Conservation (phyloP, 2,888 invertebrate species). For the Xanthostigma xanthostigma region DNA sequence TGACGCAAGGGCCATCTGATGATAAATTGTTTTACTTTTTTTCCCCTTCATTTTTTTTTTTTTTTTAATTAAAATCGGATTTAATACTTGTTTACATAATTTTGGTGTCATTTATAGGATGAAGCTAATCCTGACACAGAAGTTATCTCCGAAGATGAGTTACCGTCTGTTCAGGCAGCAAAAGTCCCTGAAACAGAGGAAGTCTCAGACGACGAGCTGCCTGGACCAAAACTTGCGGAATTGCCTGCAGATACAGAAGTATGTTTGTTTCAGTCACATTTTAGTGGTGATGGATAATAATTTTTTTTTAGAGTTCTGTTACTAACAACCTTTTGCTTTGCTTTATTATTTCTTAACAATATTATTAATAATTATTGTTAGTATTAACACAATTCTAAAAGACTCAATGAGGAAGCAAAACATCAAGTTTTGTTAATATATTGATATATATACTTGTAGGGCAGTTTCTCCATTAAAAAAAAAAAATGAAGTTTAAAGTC, state of each 20-base stretch:
- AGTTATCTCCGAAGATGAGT: slow-evolving; percentile 71
- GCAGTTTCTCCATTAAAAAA: too few relatives aligned
- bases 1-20: slow-evolving; percentile 5
- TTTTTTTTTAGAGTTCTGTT: slow-evolving; percentile 1
- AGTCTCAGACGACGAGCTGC: slow-evolving; percentile 62
- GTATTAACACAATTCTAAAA: too few relatives aligned
- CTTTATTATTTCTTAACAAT: too few relatives aligned
- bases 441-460: too few relatives aligned
- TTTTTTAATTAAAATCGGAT: background rate
- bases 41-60: background rate
- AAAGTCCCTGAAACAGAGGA: slow-evolving; percentile 74
- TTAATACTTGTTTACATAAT: background rate
- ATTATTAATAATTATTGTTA: too few relatives aligned
- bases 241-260: slow-evolving; percentile 57
- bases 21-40: background rate
- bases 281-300: background rate
- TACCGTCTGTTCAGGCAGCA: slow-evolving; percentile 55
- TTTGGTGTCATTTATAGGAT: slow-evolving; percentile 12
- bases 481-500: too few relatives aligned
- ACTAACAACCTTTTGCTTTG: background rate
- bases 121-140: slow-evolving; percentile 63
- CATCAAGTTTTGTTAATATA: too few relatives aligned
- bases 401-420: too few relatives aligned
- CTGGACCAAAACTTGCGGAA: slow-evolving; percentile 55
- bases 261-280: slow-evolving; percentile 1